Conservation (phyloP, 2,888 invertebrate species). For the Spisula subtruncata region DNA sequence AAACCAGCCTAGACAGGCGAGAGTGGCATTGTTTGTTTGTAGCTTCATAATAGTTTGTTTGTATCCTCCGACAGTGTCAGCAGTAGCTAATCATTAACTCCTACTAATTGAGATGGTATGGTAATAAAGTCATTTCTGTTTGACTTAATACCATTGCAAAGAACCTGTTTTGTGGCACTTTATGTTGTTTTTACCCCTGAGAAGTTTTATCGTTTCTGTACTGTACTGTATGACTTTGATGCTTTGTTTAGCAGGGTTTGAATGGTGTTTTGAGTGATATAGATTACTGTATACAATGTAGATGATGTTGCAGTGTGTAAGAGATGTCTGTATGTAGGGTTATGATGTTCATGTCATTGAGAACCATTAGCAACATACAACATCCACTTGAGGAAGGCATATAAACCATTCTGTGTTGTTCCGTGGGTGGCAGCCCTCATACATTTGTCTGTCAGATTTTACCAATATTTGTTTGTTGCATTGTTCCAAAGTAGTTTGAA, state of each 20-base stretch:
- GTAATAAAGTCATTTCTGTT: conserved; percentile 54
- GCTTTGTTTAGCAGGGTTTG: neutral
- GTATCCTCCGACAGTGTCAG: conserved; percentile 54
- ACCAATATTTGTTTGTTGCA: neutral
- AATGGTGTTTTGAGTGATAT: neutral
- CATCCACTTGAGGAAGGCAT: neutral
- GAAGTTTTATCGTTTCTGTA: neutral
- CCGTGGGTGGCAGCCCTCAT: neutral
- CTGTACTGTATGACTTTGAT: neutral
- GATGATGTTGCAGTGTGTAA: neutral
- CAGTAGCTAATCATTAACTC: conserved; percentile 35
- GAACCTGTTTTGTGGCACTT: conserved; percentile 13
- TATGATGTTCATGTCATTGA: neutral
- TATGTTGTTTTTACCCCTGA: neutral
- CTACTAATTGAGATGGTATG: conserved; percentile 56
- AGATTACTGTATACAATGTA: neutral
- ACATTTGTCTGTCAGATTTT: neutral
- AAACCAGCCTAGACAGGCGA: conserved; percentile 41
- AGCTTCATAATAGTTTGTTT: conserved; percentile 65
- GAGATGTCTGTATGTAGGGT: conserved; percentile 5
- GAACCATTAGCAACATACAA: neutral
- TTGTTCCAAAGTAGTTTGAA: neutral
- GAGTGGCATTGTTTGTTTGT: conserved; percentile 52
- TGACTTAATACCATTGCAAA: conserved; percentile 20
- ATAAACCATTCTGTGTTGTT: neutral